Percentiles rank a stretch among this genome's conserved stretches.
phyloP scores from a whole-genome alignment of 2,888 invertebrate genomes.

The Agrypnus murinus region DNA sequence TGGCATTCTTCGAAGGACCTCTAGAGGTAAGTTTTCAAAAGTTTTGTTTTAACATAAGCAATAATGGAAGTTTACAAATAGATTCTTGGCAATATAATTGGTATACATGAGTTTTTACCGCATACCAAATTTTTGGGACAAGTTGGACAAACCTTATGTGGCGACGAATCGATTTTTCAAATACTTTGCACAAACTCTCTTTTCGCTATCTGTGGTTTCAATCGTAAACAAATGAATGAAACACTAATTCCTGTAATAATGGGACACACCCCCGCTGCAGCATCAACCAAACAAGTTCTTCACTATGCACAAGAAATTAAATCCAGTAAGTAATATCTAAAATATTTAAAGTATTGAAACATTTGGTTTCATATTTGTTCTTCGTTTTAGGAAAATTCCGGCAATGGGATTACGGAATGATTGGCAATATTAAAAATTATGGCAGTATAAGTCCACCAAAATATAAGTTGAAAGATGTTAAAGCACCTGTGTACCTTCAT shows the following conservation, averaged over 20 bases:
- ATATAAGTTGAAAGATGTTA: constrained; percentile 66
- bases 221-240: constrained; percentile 72
- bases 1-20: constrained; percentile 57
- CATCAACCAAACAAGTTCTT: constrained; percentile 54
- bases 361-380: too few species aligned
- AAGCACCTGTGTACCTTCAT: constrained; percentile 67
- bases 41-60: too few species aligned
- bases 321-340: constrained; percentile 49
- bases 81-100: background rate
- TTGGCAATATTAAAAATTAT: constrained; percentile 56
- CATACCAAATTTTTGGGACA: constrained; percentile 72
- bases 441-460: constrained; percentile 64
- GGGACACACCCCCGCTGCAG: constrained; percentile 56
- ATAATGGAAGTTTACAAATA: background rate
- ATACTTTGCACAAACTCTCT: constrained; percentile 79
- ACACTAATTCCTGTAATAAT: constrained; percentile 54
- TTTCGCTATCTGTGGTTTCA: constrained; percentile 78
- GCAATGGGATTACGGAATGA: constrained; percentile 37
- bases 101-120: constrained; percentile 78
- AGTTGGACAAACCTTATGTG: constrained; percentile 74
- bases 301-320: constrained; percentile 56
- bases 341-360: too few species aligned
- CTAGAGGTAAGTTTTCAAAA: constrained; percentile 2
- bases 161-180: constrained; percentile 74
- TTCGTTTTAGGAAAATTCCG: too few species aligned